Evolutionary conservation across 2,113 vertebrate genomes (phyloP).

Genomic region (Rhabdomys dilectus): DNA sequence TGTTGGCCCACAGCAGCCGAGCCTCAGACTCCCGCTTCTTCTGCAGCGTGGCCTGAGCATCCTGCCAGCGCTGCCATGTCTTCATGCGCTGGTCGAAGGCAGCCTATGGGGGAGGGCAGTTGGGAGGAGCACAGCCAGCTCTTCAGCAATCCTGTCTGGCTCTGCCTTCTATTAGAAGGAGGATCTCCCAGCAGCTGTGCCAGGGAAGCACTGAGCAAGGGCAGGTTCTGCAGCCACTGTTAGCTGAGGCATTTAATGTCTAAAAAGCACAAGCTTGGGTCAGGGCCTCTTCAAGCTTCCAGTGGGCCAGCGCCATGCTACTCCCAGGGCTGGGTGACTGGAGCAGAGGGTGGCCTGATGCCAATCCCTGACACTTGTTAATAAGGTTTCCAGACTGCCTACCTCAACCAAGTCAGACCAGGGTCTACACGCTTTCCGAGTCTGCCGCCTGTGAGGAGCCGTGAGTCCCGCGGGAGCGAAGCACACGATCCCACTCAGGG

Average conservation of each 20-base stretch:
- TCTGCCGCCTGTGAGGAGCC: not conserved
- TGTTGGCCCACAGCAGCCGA: conserved; percentile 97
- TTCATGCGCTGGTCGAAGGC: conserved; percentile 99
- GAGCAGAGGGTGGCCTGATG: not conserved
- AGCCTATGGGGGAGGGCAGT: conserved; percentile 86
- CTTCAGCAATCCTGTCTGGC: not conserved
- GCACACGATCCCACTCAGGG: not conserved
- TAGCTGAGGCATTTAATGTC: not conserved
- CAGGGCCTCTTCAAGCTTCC: conserved; percentile 40
- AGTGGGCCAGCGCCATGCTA: not conserved
- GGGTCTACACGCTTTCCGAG: not conserved
- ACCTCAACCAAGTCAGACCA: not conserved
- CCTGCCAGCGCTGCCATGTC: conserved; percentile 99
- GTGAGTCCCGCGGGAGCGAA: not conserved
- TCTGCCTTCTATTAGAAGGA: not conserved
- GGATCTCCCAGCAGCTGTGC: conserved; percentile 8
- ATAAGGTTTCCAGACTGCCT: not conserved
- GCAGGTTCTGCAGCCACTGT: conserved; percentile 43
- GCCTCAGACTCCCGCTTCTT: conserved; percentile 98
- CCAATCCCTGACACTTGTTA: not conserved
- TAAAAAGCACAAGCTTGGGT: conserved; percentile 62
- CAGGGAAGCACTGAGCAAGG: conserved; percentile 1
- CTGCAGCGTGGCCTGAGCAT: conserved; percentile 93
- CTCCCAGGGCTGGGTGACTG: not conserved
- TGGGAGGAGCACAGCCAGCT: conserved; percentile 15